These are phyloP conservation scores for Karalla daura DNA, from an alignment of 2,797 vertebrate species.

Conservation along the genomic window DNA sequence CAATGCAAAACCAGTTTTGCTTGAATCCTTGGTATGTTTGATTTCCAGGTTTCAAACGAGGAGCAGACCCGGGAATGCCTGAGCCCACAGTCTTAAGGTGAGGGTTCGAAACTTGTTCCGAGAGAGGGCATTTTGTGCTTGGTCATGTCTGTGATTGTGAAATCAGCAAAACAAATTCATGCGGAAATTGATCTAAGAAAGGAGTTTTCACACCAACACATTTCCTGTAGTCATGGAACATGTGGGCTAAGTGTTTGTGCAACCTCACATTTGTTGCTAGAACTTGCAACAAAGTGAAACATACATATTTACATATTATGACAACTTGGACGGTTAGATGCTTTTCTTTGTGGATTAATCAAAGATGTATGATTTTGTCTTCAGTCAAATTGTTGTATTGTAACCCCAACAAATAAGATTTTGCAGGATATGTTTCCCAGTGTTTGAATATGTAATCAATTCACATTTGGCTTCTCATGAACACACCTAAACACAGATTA, in stretches of 20 bases:
- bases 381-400: no score
- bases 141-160: not conserved
- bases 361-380: not conserved
- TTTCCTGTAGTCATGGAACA: not conserved
- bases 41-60: constrained; percentile 90
- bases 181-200: not conserved
- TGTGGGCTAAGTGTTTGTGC: not conserved
- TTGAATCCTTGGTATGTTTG: not conserved
- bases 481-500: no score
- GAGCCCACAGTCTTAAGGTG: constrained; percentile 88
- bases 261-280: not conserved
- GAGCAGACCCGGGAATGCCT: constrained; percentile 95
- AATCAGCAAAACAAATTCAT: no score
- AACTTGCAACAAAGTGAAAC: not conserved
- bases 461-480: no score
- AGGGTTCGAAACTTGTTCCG: not conserved
- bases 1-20: not conserved
- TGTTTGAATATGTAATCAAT: no score
- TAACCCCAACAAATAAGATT: no score
- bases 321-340: no score
- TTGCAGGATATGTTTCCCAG: no score
- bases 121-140: not conserved
- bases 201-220: not conserved
- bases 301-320: no score
- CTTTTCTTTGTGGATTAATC: no score